Evolutionary conservation across 2,888 invertebrate genomes (phyloP).

Genomic region (Lapara coniferarum): DNA sequence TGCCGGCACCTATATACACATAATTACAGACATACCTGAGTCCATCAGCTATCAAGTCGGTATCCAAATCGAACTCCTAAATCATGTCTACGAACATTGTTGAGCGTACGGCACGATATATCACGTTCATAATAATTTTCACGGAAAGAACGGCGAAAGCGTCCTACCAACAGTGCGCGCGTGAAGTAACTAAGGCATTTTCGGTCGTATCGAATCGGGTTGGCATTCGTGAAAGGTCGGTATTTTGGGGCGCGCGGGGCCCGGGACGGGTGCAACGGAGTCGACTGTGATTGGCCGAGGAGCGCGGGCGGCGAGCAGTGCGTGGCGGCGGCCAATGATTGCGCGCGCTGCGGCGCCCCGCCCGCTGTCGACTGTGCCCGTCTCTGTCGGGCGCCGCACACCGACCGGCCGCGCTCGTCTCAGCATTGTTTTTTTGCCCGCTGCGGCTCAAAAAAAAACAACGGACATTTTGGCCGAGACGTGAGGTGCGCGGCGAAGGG

Average conservation of each 20-base stretch:
- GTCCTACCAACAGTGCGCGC: conserved; percentile 71
- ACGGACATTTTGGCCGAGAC: conserved; percentile 78
- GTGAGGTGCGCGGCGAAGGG: conserved; percentile 54
- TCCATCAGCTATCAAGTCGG: conserved; percentile 38
- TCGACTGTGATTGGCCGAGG: conserved; percentile 59
- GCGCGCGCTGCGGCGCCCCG: conserved; percentile 65
- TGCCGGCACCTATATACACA: neutral
- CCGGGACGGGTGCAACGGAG: conserved; percentile 63
- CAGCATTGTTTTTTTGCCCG: conserved; percentile 68
- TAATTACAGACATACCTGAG: conserved; percentile 50
- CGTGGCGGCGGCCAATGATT: conserved; percentile 62
- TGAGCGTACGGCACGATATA: conserved; percentile 27
- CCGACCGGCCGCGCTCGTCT: conserved; percentile 58
- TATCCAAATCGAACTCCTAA: conserved; percentile 34
- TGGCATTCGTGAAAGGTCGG: conserved; percentile 81
- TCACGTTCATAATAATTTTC: conserved; percentile 51
- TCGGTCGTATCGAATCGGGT: conserved; percentile 81
- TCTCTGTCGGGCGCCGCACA: conserved; percentile 60
- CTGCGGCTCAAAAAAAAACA: conserved; percentile 68
- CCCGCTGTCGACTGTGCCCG: conserved; percentile 55
- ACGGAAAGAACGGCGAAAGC: conserved; percentile 67
- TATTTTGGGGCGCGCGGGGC: conserved; percentile 69
- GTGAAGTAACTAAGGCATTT: conserved; percentile 83
- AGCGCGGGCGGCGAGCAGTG: conserved; percentile 70
- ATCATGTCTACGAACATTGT: conserved; percentile 1